phyloP scores from a whole-genome alignment of 2,888 invertebrate genomes.

The Pollenia amentaria region DNA sequence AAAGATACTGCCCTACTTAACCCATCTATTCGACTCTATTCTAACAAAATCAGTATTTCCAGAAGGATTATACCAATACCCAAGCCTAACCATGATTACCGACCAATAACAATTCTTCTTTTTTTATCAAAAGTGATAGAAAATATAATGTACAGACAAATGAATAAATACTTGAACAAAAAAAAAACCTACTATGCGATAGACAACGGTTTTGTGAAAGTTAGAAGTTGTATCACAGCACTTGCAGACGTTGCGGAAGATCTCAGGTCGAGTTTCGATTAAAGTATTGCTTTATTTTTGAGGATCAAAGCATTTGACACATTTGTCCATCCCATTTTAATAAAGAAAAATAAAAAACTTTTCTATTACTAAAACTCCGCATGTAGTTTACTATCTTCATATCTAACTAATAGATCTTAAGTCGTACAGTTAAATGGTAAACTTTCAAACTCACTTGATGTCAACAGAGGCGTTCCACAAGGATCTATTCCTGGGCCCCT shows the following conservation, averaged over 20 bases:
- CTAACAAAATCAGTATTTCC: background rate
- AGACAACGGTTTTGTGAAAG: slow-evolving; percentile 8
- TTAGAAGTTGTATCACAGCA: background rate
- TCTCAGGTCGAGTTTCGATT: too few relatives aligned
- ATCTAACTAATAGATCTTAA: too few relatives aligned
- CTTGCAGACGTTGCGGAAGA: background rate
- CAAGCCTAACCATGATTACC: background rate
- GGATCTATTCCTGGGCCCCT: slow-evolving; percentile 6
- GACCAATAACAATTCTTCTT: too few relatives aligned
- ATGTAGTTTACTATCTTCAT: too few relatives aligned
- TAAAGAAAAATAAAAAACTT: too few relatives aligned
- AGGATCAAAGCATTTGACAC: too few relatives aligned
- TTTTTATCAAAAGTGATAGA: background rate
- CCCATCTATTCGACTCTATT: background rate
- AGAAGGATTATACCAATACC: background rate
- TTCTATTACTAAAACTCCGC: too few relatives aligned
- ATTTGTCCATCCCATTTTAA: too few relatives aligned
- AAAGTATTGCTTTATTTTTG: too few relatives aligned
- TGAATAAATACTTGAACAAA: too few relatives aligned
- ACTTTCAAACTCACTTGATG: background rate
- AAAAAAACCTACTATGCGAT: too few relatives aligned
- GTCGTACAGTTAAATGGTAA: too few relatives aligned
- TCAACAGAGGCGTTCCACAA: background rate
- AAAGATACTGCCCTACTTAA: background rate
- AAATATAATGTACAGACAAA: background rate